Conservation (phyloP, 2,113 vertebrate genomes). For the Ramphastos sulfuratus region DNA sequence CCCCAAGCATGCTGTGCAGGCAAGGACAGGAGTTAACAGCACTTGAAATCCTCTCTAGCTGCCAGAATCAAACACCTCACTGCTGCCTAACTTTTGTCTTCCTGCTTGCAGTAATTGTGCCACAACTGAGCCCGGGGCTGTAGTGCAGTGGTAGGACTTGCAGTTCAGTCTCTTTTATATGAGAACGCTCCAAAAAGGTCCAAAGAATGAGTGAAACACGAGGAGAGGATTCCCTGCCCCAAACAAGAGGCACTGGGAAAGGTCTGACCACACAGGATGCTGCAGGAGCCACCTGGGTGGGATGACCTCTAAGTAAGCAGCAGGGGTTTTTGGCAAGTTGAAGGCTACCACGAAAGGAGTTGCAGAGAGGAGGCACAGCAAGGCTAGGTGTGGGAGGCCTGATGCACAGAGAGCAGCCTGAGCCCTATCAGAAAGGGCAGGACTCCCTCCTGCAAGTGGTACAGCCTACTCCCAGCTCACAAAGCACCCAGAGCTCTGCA, state of each 20-base stretch:
- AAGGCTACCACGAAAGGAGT: neutral
- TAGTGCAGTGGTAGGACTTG: neutral
- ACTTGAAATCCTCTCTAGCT: neutral
- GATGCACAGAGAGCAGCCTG: accelerated
- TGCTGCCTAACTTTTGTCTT: no score
- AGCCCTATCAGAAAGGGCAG: neutral
- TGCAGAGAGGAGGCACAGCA: neutral
- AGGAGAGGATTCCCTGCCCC: neutral
- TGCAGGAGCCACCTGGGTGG: neutral
- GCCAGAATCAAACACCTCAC: no score
- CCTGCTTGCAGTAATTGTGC: neutral
- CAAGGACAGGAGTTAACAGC: neutral
- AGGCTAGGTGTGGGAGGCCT: accelerated
- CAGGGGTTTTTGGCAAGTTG: neutral
- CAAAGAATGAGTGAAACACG: neutral
- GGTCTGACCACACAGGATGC: neutral
- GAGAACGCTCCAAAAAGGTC: no score
- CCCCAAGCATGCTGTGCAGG: neutral
- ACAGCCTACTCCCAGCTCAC: neutral
- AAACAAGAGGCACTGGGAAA: neutral
- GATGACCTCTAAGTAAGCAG: neutral
- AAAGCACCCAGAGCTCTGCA: neutral
- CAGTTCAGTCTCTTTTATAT: neutral
- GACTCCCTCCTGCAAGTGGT: neutral
- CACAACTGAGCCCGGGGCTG: neutral